Percentiles rank a stretch among this genome's conserved stretches.
Evolutionary conservation across 35 echinoderm and acorn worm genomes (phyloP).

Genomic region (Strongylocentrotus purpuratus): DNA sequence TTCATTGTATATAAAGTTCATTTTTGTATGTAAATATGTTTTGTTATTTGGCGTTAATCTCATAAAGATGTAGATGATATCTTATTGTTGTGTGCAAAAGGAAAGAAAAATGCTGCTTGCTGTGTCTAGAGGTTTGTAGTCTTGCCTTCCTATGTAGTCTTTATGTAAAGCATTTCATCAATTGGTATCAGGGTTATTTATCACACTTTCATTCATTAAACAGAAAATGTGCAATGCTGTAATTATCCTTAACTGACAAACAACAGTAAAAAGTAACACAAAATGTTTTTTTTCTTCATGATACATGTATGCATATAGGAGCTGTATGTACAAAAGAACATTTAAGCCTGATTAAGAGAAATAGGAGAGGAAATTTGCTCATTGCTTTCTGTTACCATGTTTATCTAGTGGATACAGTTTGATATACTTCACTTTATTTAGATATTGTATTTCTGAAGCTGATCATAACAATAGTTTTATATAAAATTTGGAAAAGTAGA

Average conservation of each 20-base stretch:
- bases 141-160: not conserved
- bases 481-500: not conserved
- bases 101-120: not conserved
- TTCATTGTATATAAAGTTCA: not conserved
- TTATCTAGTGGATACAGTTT: too few relatives aligned
- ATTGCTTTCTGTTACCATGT: too few relatives aligned
- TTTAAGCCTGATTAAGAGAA: too few relatives aligned
- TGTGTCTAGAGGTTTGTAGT: not conserved
- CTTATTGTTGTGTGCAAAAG: not conserved
- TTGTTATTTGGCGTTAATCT: not conserved
- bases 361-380: too few relatives aligned
- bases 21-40: not conserved
- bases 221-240: not conserved
- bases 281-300: not conserved
- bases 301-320: not conserved
- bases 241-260: not conserved
- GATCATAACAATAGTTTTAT: not conserved
- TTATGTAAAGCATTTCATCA: not conserved
- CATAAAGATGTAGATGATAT: not conserved
- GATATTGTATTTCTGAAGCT: not conserved
- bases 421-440: not conserved
- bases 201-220: slow-evolving; percentile 19
- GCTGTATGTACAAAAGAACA: not conserved
- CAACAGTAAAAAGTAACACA: not conserved
- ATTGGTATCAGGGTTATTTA: slow-evolving; percentile 4